Conservation (phyloP, 2,888 invertebrate species). For the Ormyrus nitidulus region DNA sequence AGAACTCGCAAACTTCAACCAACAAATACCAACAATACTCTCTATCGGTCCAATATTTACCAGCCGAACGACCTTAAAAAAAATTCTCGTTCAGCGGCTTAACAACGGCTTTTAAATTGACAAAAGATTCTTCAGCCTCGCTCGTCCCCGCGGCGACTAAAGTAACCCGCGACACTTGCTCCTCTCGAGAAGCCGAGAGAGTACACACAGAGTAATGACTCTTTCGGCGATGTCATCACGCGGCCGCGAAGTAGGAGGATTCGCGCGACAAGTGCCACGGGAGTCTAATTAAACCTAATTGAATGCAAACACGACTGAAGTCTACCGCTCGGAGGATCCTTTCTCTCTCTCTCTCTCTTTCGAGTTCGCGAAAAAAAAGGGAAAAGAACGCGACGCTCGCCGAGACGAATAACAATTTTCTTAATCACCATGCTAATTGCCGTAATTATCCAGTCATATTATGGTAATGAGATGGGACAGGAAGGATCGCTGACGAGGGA, state of each 20-base stretch:
- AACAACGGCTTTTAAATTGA: too few species aligned
- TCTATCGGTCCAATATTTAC: too few species aligned
- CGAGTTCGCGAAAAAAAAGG: slow-evolving; percentile 23
- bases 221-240: slow-evolving; percentile 25
- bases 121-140: too few species aligned
- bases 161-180: too few species aligned
- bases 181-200: not conserved
- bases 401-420: slow-evolving; percentile 63
- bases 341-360: slow-evolving; percentile 4
- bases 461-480: slow-evolving; percentile 72
- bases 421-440: slow-evolving; percentile 71
- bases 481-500: slow-evolving; percentile 60
- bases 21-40: too few species aligned
- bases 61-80: too few species aligned
- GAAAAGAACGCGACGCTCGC: slow-evolving; percentile 6
- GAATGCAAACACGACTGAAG: slow-evolving; percentile 58
- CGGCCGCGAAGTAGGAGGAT: slow-evolving; percentile 9
- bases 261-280: slow-evolving; percentile 55
- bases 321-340: slow-evolving; percentile 49
- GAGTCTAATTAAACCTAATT: slow-evolving; percentile 60
- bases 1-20: too few species aligned
- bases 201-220: not conserved
- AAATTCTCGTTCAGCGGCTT: too few species aligned
- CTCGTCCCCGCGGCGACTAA: too few species aligned
- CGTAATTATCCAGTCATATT: slow-evolving; percentile 65